A percentile compares a stretch with the other conserved stretches of the same genome.
Conservation (phyloP, 2,888 invertebrate genomes). For the Itoplectis maculator region DNA sequence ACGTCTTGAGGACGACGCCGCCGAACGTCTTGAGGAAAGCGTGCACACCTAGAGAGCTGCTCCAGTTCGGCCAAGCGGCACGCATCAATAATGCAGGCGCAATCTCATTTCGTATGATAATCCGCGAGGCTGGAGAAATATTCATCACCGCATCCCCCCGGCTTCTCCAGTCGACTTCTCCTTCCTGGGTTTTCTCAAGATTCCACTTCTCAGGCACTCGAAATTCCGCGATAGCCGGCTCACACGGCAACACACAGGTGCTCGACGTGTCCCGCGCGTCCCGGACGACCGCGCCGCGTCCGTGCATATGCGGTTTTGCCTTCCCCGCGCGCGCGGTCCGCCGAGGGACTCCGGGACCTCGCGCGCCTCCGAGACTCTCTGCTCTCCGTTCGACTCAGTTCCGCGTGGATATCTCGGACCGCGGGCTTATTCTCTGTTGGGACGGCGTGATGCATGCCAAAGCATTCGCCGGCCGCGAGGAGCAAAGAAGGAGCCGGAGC, state of each 20-base stretch:
- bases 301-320: conserved; percentile 51
- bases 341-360: conserved; percentile 65
- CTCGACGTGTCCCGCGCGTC: neutral
- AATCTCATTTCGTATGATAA: conserved; percentile 83
- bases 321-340: conserved; percentile 67
- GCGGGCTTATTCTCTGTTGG: conserved; percentile 64
- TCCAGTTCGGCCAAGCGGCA: conserved; percentile 63
- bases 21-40: conserved; percentile 72
- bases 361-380: conserved; percentile 67
- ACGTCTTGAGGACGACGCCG: conserved; percentile 50
- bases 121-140: conserved; percentile 80
- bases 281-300: conserved; percentile 45
- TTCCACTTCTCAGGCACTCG: conserved; percentile 60
- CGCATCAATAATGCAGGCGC: conserved; percentile 80
- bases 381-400: conserved; percentile 57
- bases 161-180: conserved; percentile 65
- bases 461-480: conserved; percentile 73
- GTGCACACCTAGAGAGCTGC: conserved; percentile 42
- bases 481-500: conserved; percentile 58
- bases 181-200: conserved; percentile 65
- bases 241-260: conserved; percentile 32
- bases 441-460: conserved; percentile 78
- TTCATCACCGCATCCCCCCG: conserved; percentile 79
- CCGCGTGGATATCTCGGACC: conserved; percentile 67
- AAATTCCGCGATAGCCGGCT: conserved; percentile 54